Evolutionary conservation across 1,140 invertebrate genomes (phyloP).

Genomic region (Archivesica marissinica): DNA sequence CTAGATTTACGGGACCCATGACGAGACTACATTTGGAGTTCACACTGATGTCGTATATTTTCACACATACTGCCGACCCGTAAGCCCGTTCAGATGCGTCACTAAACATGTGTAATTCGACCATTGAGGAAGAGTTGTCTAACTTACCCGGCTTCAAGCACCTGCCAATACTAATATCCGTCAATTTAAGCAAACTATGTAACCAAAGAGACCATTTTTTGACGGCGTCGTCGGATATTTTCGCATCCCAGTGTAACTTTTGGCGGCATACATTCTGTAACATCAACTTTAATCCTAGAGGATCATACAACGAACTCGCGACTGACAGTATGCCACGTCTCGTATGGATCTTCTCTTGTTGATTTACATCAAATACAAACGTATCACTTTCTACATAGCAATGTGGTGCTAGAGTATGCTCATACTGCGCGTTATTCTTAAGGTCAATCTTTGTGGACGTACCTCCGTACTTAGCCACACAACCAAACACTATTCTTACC

Average conservation of each 20-base stretch:
- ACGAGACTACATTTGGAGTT: conserved; percentile 28
- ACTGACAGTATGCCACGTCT: conserved; percentile 53
- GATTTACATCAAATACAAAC: conserved; percentile 35
- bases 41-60: not conserved
- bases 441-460: too few relatives aligned
- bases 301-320: conserved; percentile 68
- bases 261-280: conserved; percentile 50
- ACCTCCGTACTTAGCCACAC: not conserved
- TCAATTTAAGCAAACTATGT: not conserved
- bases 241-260: conserved; percentile 62
- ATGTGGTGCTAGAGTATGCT: not conserved
- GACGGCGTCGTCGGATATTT: not conserved
- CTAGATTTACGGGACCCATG: not conserved
- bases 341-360: conserved; percentile 8
- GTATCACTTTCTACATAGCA: not conserved
- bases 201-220: conserved; percentile 13
- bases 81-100: conserved; percentile 22
- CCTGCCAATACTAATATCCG: conserved; percentile 30
- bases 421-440: not conserved
- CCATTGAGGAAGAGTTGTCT: not conserved
- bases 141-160: conserved; percentile 12
- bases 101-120: conserved; percentile 15
- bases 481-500: conserved; percentile 66
- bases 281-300: conserved; percentile 66
- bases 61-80: conserved; percentile 4